Evolutionary conservation across 92 coral and sea anemone species (phyloP).

Genomic region (Heliopora coerulea): DNA sequence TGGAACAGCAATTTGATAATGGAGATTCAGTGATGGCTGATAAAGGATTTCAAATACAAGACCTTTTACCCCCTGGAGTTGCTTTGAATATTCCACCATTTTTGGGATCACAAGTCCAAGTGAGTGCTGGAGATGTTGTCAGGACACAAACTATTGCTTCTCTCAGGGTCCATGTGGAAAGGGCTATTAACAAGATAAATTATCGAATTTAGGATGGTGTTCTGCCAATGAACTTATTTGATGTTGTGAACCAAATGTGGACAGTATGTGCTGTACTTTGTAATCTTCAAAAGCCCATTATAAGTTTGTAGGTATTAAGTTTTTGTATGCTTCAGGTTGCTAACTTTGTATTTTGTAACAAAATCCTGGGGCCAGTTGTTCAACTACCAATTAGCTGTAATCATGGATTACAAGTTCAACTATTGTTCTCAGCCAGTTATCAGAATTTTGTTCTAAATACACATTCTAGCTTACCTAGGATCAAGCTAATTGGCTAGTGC

Average conservation of each 20-base stretch:
- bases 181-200: constrained; percentile 51
- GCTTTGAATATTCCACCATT: constrained; percentile 40
- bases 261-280: constrained; percentile 56
- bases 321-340: too few relatives aligned
- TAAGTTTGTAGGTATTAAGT: too few relatives aligned
- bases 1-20: constrained; percentile 13
- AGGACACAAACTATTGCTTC: constrained; percentile 54
- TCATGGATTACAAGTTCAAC: too few relatives aligned
- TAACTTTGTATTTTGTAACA: too few relatives aligned
- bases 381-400: too few relatives aligned
- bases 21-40: too few relatives aligned
- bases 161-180: constrained; percentile 45
- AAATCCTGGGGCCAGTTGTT: too few relatives aligned
- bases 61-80: constrained; percentile 48
- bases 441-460: too few relatives aligned
- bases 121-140: constrained; percentile 3
- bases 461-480: too few relatives aligned
- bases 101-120: too few relatives aligned
- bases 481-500: too few relatives aligned
- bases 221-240: constrained; percentile 56
- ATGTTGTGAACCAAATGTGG: constrained; percentile 60
- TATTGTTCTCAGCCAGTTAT: too few relatives aligned
- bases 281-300: constrained; percentile 60
- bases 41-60: constrained; percentile 40
- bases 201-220: constrained; percentile 54